phyloP scores from a whole-genome alignment of 2,113 vertebrate species.

The Antechinus stuartii region DNA sequence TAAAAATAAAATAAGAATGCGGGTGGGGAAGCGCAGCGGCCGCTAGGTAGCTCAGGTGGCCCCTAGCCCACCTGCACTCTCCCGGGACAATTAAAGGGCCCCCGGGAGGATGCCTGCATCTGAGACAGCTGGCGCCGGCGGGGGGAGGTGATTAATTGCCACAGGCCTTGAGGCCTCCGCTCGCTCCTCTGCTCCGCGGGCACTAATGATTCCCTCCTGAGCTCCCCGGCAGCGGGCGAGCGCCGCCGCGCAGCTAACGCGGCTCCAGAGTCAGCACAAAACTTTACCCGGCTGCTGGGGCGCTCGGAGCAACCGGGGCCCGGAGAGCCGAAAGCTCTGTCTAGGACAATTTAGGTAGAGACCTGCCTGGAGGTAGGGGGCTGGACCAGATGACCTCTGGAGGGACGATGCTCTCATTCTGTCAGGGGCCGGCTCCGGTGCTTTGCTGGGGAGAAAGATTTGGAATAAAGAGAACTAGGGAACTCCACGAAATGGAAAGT shows the following conservation, averaged over 20 bases:
- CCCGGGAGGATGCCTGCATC: constrained; percentile 59
- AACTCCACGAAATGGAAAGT: neutral
- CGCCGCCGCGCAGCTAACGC: rapidly evolving
- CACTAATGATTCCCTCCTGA: constrained; percentile 75
- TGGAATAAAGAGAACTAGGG: neutral
- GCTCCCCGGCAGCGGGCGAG: neutral
- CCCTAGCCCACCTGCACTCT: constrained; percentile 65
- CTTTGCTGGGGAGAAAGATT: neutral
- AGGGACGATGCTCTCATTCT: constrained; percentile 60
- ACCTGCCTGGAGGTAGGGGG: constrained; percentile 66
- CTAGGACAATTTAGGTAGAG: constrained; percentile 17
- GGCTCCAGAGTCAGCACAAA: constrained; percentile 74
- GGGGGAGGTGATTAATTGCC: constrained; percentile 72
- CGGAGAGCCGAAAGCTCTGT: neutral
- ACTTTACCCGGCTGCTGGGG: constrained; percentile 62
- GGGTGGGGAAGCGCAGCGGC: constrained; percentile 44
- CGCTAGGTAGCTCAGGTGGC: constrained; percentile 60
- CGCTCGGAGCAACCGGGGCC: constrained; percentile 19
- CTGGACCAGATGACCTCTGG: constrained; percentile 24
- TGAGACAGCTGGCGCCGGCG: constrained; percentile 55
- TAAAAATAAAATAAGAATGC: constrained; percentile 14
- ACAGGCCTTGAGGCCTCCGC: constrained; percentile 60
- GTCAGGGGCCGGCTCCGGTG: constrained; percentile 28
- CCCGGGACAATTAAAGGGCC: constrained; percentile 71
- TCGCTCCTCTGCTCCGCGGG: neutral